Conservation (phyloP, 2,888 invertebrate species). For the Drosophila paramelanica region DNA sequence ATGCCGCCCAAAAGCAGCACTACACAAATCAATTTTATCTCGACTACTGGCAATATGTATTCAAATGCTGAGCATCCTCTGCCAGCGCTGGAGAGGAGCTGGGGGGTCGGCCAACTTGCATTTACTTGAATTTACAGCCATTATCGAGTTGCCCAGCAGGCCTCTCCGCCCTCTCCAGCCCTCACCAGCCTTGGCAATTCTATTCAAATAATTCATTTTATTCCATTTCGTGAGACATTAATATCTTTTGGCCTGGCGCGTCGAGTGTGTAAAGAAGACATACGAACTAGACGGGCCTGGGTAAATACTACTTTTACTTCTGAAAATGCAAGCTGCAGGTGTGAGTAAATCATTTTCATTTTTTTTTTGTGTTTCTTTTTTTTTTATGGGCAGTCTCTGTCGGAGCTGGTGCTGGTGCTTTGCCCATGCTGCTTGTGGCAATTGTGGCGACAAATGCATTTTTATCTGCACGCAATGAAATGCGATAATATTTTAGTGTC, state of each 20-base stretch:
- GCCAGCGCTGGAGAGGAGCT: conserved; percentile 3
- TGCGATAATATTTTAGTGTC: conserved; percentile 84
- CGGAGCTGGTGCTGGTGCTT: conserved; percentile 9
- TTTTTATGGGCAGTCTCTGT: conserved; percentile 14
- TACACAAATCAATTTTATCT: conserved; percentile 82
- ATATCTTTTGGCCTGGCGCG: conserved; percentile 69
- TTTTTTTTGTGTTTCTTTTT: conserved; percentile 1
- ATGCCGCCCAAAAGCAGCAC: conserved; percentile 25
- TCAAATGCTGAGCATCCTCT: conserved; percentile 59
- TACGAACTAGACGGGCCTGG: conserved; percentile 61
- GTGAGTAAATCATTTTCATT: conserved; percentile 76
- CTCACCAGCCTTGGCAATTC: conserved; percentile 65
- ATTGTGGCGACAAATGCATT: conserved; percentile 81
- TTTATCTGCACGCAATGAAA: conserved; percentile 82
- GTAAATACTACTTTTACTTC: conserved; percentile 19
- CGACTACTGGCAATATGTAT: conserved; percentile 76
- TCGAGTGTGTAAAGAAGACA: conserved; percentile 76
- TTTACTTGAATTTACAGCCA: conserved; percentile 68
- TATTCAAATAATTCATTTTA: conserved; percentile 83
- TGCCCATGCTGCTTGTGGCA: conserved; percentile 64
- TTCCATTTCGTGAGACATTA: conserved; percentile 80
- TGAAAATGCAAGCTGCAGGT: conserved; percentile 59
- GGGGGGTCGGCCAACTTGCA: conserved; percentile 44
- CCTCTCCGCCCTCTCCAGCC: conserved; percentile 2
- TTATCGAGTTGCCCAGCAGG: conserved; percentile 60